A percentile compares a stretch with the other conserved stretches of the same genome.
These are phyloP conservation scores for Umimayanthus kanabou DNA, from an alignment of 92 coral and sea anemone genomes.

Conservation along the genomic window DNA sequence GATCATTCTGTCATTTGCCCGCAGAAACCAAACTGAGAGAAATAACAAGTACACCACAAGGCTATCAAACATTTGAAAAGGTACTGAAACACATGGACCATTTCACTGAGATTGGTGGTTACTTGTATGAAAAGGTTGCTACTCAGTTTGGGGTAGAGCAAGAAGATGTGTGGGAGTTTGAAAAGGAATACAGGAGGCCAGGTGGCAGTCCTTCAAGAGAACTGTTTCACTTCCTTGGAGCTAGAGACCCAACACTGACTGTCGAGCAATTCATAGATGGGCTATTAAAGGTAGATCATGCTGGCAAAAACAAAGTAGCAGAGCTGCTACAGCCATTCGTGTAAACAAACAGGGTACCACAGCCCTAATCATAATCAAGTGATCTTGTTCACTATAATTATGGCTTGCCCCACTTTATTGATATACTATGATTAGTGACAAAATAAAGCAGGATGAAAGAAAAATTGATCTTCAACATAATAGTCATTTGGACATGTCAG, in stretches of 20 bases:
- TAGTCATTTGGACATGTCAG: no score
- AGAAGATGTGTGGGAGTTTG: conserved; percentile 32
- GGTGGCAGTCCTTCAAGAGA: conserved; percentile 21
- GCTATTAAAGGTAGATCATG: conserved; percentile 6
- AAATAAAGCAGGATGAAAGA: no score
- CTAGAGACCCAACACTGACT: conserved; percentile 15
- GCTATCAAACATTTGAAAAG: conserved; percentile 18
- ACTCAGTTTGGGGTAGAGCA: conserved; percentile 1
- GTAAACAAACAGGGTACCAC: neutral
- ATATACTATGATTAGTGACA: no score
- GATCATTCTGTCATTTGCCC: neutral
- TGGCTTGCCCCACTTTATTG: no score
- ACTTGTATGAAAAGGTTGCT: conserved; percentile 14
- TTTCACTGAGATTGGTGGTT: neutral
- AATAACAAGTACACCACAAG: neutral
- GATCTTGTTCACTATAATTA: neutral
- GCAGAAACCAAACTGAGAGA: neutral
- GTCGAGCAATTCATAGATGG: conserved; percentile 15
- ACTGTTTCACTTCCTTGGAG: neutral
- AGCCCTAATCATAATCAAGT: neutral
- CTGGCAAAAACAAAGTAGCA: neutral
- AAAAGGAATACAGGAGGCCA: conserved; percentile 4
- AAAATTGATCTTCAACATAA: no score
- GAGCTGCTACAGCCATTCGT: neutral
- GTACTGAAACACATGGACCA: conserved; percentile 53